Evolutionary conservation across 2,797 vertebrate genomes (phyloP).

Genomic region (Sarcoramphus papa): DNA sequence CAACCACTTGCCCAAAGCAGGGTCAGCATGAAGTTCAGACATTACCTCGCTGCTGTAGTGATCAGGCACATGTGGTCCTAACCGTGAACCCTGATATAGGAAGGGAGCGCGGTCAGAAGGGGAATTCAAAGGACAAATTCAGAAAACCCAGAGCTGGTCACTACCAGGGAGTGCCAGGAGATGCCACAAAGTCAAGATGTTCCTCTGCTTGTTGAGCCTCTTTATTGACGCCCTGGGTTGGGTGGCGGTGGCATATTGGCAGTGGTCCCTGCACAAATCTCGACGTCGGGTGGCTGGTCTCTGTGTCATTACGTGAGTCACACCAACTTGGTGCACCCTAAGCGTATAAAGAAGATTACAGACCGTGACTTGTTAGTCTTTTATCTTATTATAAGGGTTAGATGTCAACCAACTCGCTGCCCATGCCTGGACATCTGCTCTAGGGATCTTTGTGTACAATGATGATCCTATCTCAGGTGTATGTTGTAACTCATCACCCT

Average conservation of each 20-base stretch:
- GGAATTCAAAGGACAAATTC: background rate
- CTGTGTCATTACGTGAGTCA: background rate
- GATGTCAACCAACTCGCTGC: background rate
- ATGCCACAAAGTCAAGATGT: background rate
- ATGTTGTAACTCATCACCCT: background rate
- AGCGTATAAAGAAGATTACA: background rate
- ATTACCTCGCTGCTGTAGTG: background rate
- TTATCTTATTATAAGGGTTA: background rate
- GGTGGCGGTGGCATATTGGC: background rate
- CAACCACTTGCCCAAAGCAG: background rate
- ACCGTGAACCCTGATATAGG: too few relatives aligned
- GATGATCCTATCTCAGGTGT: background rate
- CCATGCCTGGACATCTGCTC: background rate
- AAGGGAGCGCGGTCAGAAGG: background rate
- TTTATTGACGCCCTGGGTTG: background rate
- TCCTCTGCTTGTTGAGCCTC: background rate
- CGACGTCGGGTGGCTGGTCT: accelerated
- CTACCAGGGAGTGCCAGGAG: background rate
- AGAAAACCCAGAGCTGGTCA: background rate
- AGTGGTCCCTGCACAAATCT: background rate
- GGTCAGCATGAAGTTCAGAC: too few relatives aligned
- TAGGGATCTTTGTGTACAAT: background rate
- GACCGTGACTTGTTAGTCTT: background rate
- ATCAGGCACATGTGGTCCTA: background rate
- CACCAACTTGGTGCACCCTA: background rate